phyloP scores from a whole-genome alignment of 2,888 invertebrate genomes.

The Herminia tarsipennalis region DNA sequence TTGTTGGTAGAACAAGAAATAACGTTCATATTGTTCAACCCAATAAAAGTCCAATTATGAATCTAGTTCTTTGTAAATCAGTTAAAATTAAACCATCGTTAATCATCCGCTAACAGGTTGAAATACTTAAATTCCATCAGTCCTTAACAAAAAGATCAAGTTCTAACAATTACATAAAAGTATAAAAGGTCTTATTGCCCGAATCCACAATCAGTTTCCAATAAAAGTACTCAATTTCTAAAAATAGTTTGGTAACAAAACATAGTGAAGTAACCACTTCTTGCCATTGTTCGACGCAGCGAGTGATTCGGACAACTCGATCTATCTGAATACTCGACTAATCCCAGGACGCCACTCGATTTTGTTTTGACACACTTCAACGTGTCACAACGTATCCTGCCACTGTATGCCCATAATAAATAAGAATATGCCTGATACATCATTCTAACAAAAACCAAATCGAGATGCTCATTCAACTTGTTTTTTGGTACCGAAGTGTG shows the following conservation, averaged over 20 bases:
- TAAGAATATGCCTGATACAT: conserved; percentile 38
- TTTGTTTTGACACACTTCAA: conserved; percentile 81
- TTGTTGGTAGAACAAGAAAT: too few species aligned
- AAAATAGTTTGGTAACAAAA: conserved; percentile 42
- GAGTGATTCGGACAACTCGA: conserved; percentile 51
- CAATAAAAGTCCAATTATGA: too few species aligned
- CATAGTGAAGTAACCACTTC: conserved; percentile 44
- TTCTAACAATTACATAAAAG: conserved; percentile 32
- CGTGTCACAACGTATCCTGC: conserved; percentile 59
- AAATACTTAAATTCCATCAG: conserved; percentile 26
- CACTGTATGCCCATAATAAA: conserved; percentile 54
- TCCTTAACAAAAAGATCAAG: conserved; percentile 24
- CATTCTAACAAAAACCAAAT: conserved; percentile 56
- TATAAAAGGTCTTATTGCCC: conserved; percentile 35
- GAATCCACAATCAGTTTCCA: conserved; percentile 39
- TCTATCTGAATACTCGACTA: conserved; percentile 48
- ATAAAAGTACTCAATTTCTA: conserved; percentile 35
- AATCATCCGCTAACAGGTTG: conserved; percentile 25
- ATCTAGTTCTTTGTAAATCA: too few species aligned
- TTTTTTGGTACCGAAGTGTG: conserved; percentile 52
- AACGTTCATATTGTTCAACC: too few species aligned
- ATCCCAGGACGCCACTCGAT: conserved; percentile 82
- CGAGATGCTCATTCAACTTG: conserved; percentile 61
- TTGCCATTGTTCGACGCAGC: conserved; percentile 55
- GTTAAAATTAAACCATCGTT: too few species aligned